Conservation (phyloP, 2,888 invertebrate genomes). For the Byasa hedistus region DNA sequence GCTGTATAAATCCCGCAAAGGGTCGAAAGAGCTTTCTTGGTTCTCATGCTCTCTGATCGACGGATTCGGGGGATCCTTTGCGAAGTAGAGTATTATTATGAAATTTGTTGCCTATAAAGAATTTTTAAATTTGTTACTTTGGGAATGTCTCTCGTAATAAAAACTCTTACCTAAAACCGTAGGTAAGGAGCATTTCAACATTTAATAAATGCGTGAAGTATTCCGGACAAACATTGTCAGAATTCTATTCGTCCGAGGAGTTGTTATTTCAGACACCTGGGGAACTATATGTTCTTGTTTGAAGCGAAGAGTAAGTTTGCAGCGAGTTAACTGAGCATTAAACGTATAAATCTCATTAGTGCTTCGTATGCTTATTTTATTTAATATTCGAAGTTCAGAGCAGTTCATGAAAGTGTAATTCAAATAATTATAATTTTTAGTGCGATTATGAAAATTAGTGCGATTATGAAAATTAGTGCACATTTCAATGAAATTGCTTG, state of each 20-base stretch:
- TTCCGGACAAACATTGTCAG: slow-evolving; percentile 5
- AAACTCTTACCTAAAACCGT: neutral
- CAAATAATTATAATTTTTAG: neutral
- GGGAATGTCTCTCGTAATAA: neutral
- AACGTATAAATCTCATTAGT: neutral
- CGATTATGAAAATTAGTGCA: neutral
- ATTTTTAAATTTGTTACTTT: too few relatives aligned
- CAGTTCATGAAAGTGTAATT: neutral
- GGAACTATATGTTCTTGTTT: slow-evolving; percentile 23
- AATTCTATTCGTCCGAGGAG: slow-evolving; percentile 7
- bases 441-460: neutral
- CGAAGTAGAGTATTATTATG: too few relatives aligned
- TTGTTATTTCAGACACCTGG: slow-evolving; percentile 21
- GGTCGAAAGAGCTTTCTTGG: too few relatives aligned
- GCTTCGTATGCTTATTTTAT: neutral
- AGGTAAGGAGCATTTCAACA: neutral
- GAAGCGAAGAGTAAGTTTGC: slow-evolving; percentile 5
- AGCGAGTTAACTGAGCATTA: slow-evolving; percentile 4
- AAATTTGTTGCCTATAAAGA: too few relatives aligned
- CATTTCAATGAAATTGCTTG: neutral
- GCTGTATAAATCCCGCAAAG: too few relatives aligned
- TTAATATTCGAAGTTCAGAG: neutral
- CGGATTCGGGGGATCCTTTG: too few relatives aligned
- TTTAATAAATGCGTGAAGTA: neutral
- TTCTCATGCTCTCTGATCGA: too few relatives aligned